Evolutionary conservation across 2,797 vertebrate species (phyloP), one percentile per base, ranked within the genome.

Genomic region (Acomys russatus): DNA sequence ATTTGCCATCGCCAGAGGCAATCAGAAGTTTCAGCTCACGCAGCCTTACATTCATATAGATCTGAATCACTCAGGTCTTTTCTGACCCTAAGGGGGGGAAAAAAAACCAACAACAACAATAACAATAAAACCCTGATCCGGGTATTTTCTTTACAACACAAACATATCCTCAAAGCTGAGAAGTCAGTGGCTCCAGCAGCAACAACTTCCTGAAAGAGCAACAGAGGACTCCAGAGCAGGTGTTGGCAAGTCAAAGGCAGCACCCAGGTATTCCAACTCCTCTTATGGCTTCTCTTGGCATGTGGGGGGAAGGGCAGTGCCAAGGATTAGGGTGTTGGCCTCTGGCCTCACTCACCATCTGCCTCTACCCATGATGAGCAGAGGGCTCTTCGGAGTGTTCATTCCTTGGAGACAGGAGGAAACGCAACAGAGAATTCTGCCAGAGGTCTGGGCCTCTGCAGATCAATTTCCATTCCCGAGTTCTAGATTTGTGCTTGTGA

Each of bases 391-490:
- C 56, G 6, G n/a, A 80, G 77, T 17, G 64, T 71, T 78, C 82
- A 79, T 91, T 56, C 51, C 54, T 33, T 28, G 86, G 70, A 7
- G 59, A 92, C 33, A 12, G 28, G n/a, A 90, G 17, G 76, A 96
- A 86, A 74, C 22, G 1, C 7, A 2, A 10, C 76, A 25, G 22
- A 10, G 9, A 44, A 38, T 30, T 28, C 63, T 49, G 30, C 15
- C 76, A 88, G 68, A 22, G n/a, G 51, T 25, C 17, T 8, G 38
- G 28, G 54, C 89, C 64, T 71, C 25, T 23, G 10, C n/a, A 44
- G 3, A 14, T 6, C 1, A 0, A 25, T 12, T 80, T 77, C 28
- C 4, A 0, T 44, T 23, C 54, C 0, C 0, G 77, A 82, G 54
- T 73, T 89, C 64, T 86, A 86, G 88, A 11, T 56, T 18, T 33